Evolutionary conservation across 2,113 vertebrate species (phyloP).

Genomic region (Nothocercus julius): DNA sequence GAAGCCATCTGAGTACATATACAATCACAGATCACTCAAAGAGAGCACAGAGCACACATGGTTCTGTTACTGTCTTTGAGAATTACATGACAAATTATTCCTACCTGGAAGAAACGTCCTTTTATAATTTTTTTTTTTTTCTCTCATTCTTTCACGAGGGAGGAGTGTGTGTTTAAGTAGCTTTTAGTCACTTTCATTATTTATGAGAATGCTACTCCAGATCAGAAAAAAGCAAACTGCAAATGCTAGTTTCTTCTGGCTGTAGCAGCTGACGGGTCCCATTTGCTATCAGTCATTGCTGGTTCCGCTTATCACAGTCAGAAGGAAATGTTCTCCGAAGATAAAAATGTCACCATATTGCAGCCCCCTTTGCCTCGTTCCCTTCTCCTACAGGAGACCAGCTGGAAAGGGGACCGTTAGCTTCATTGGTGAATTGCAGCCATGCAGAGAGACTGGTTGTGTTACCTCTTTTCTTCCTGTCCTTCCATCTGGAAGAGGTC

Average conservation of each 20-base stretch:
- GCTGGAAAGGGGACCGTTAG: neutral
- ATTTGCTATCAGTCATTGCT: neutral
- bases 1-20: conserved; percentile 38
- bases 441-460: accelerated
- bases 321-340: neutral
- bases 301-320: neutral
- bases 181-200: conserved; percentile 74
- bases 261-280: neutral
- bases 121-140: conserved; percentile 62
- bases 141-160: conserved; percentile 56
- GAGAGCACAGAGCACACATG: conserved; percentile 16
- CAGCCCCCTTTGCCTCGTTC: neutral
- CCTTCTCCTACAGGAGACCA: neutral
- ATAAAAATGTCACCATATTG: neutral
- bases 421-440: neutral
- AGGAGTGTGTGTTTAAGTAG: conserved; percentile 69
- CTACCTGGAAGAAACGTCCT: conserved; percentile 70
- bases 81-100: conserved; percentile 74
- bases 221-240: conserved; percentile 57
- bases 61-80: conserved; percentile 67
- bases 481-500: neutral
- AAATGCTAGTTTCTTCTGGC: neutral
- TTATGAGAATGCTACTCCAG: conserved; percentile 62
- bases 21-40: conserved; percentile 56
- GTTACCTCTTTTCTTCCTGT: neutral